A percentile compares a stretch with the other conserved stretches of the same genome.
phyloP scores from a whole-genome alignment of 1,140 invertebrate genomes.

The Mycetomoellerius zeteki region DNA sequence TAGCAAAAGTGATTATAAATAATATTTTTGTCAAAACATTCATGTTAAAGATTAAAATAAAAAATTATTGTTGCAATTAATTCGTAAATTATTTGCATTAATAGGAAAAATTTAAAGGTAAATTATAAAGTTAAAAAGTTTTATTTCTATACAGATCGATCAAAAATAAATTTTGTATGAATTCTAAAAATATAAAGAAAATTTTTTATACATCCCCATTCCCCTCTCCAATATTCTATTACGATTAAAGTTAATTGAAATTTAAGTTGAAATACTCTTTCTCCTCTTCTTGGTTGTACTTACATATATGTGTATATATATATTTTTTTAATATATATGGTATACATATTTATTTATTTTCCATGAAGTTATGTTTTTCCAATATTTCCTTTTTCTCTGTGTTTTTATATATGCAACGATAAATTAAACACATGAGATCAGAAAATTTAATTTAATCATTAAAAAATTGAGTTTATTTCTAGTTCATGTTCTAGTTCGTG shows the following conservation, averaged over 20 bases:
- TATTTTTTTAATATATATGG: background rate
- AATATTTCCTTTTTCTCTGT: background rate
- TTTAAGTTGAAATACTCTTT: background rate
- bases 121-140: background rate
- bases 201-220: background rate
- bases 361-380: background rate
- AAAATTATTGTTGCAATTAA: background rate
- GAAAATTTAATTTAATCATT: constrained; percentile 5
- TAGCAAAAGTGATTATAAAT: background rate
- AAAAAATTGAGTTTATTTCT: constrained; percentile 16
- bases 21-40: constrained; percentile 6
- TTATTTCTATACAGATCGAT: constrained; percentile 10
- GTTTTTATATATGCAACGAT: background rate
- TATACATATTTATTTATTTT: background rate
- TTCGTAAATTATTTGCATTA: constrained; percentile 19
- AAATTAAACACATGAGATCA: background rate
- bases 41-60: constrained; percentile 22
- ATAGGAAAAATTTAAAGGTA: constrained; percentile 24
- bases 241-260: background rate
- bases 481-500: background rate
- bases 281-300: background rate
- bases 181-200: constrained; percentile 12
- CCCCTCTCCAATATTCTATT: too few relatives aligned
- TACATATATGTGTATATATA: background rate
- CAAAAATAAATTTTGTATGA: constrained; percentile 13